Percentiles rank a stretch among this genome's conserved stretches.
These are phyloP conservation scores for Orthonyx spaldingii DNA, from an alignment of 2,113 vertebrate genomes.

Conservation along the genomic window DNA sequence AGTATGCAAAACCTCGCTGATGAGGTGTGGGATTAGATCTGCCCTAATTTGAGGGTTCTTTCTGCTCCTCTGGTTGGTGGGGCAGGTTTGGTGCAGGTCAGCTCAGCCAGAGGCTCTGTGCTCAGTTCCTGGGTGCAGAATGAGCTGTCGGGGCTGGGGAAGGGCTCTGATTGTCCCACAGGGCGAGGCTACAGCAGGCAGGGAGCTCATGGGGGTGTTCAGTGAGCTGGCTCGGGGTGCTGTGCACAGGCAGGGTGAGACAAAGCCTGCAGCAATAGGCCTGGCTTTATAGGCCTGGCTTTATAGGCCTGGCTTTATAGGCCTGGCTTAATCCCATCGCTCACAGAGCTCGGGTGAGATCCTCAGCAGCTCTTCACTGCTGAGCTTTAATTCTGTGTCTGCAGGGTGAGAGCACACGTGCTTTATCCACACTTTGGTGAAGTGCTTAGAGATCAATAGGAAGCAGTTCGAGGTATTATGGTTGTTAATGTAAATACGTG, in stretches of 20 bases:
- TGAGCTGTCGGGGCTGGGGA: not conserved
- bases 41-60: not conserved
- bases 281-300: too few relatives aligned
- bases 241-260: not conserved
- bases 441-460: constrained; percentile 1
- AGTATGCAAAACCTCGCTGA: constrained; percentile 36
- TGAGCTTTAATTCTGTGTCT: not conserved
- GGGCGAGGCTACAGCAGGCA: constrained; percentile 8
- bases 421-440: not conserved
- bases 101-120: not conserved
- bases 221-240: not conserved
- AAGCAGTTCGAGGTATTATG: not conserved
- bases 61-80: constrained; percentile 38
- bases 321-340: not conserved
- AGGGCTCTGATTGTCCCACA: constrained; percentile 32
- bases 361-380: not conserved
- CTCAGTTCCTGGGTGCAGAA: too few relatives aligned
- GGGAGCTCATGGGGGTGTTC: not conserved
- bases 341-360: not conserved
- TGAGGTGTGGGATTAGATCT: constrained; percentile 42
- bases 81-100: not conserved
- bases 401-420: not conserved
- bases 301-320: too few relatives aligned
- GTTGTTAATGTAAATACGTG: not conserved
- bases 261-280: constrained; percentile 27